A percentile compares a stretch with the other conserved stretches of the same genome.
phyloP scores from a whole-genome alignment of 2,888 invertebrate genomes.

The Caenorhabditis panamensis region DNA sequence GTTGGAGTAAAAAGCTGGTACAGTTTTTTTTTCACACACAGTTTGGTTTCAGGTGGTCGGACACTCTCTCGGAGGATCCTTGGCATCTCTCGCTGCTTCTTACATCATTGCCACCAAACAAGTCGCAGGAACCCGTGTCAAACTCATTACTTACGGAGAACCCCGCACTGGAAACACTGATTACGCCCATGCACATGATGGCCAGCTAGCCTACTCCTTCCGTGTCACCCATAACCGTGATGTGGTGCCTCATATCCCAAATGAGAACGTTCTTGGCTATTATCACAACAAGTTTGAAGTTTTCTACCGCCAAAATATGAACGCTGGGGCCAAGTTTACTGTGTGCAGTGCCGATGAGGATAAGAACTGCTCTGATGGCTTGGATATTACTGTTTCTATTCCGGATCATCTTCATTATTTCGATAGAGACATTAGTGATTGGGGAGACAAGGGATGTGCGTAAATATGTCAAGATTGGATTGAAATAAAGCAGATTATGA shows the following conservation, averaged over 20 bases:
- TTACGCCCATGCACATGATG: slow-evolving; percentile 71
- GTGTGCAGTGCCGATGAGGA: slow-evolving; percentile 64
- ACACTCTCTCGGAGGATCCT: slow-evolving; percentile 73
- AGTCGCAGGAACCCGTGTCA: slow-evolving; percentile 60
- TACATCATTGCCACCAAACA: slow-evolving; percentile 64
- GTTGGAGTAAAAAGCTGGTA: too few relatives aligned
- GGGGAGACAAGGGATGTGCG: slow-evolving; percentile 68
- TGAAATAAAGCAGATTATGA: too few relatives aligned
- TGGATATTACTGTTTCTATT: slow-evolving; percentile 68
- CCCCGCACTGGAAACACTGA: slow-evolving; percentile 72
- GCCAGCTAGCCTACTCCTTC: slow-evolving; percentile 62
- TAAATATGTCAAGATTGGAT: too few relatives aligned
- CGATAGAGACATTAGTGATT: slow-evolving; percentile 62
- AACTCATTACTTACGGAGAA: slow-evolving; percentile 71
- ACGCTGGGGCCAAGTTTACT: slow-evolving; percentile 48
- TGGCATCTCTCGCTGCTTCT: slow-evolving; percentile 72
- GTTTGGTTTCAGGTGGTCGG: slow-evolving; percentile 65
- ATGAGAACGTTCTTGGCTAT: slow-evolving; percentile 68
- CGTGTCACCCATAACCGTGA: slow-evolving; percentile 74
- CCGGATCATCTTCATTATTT: slow-evolving; percentile 76
- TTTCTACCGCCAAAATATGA: slow-evolving; percentile 67
- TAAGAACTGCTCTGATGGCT: slow-evolving; percentile 69
- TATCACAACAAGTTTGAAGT: slow-evolving; percentile 71
- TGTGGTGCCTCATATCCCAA: slow-evolving; percentile 72
- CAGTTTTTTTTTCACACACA: too few relatives aligned